A percentile compares a stretch with the other conserved stretches of the same genome.
Evolutionary conservation across 1,140 invertebrate species (phyloP).

Genomic region (Plectrocnemia conspersa): DNA sequence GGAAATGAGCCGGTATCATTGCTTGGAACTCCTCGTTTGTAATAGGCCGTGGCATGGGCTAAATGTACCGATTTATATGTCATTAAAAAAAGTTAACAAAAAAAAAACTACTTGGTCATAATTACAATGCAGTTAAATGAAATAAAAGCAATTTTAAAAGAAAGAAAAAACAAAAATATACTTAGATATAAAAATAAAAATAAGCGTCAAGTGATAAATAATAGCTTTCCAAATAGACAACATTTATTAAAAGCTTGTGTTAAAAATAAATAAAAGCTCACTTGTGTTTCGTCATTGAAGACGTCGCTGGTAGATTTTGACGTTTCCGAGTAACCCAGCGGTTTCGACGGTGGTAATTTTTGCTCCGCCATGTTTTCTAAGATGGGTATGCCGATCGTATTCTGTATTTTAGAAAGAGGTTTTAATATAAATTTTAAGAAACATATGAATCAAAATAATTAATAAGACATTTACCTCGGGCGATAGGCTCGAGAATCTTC

Average conservation of each 20-base stretch:
- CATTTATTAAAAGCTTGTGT: too few species aligned
- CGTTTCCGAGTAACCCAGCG: conserved; percentile 45
- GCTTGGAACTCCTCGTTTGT: conserved; percentile 90
- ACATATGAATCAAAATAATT: conserved; percentile 4
- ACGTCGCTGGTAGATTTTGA: conserved; percentile 49
- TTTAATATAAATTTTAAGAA: not conserved
- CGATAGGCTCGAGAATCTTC: conserved; percentile 39
- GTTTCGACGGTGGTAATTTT: conserved; percentile 36
- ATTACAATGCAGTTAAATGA: not conserved
- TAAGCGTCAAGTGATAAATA: not conserved
- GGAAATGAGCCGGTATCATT: conserved; percentile 87
- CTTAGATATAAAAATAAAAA: not conserved
- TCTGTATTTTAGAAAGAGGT: conserved; percentile 19
- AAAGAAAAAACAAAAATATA: not conserved
- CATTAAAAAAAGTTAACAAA: not conserved
- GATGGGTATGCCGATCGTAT: conserved; percentile 33
- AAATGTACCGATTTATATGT: conserved; percentile 30
- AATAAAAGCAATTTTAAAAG: not conserved
- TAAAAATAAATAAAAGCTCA: conserved; percentile 35
- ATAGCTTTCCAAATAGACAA: conserved; percentile 4
- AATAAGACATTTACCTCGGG: conserved; percentile 25
- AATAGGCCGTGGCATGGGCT: conserved; percentile 71
- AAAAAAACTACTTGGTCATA: not conserved
- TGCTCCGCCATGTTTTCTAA: conserved; percentile 19
- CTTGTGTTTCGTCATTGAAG: conserved; percentile 49